Evolutionary conservation across 2,113 vertebrate genomes (phyloP).

Genomic region (Elanus axillaris): DNA sequence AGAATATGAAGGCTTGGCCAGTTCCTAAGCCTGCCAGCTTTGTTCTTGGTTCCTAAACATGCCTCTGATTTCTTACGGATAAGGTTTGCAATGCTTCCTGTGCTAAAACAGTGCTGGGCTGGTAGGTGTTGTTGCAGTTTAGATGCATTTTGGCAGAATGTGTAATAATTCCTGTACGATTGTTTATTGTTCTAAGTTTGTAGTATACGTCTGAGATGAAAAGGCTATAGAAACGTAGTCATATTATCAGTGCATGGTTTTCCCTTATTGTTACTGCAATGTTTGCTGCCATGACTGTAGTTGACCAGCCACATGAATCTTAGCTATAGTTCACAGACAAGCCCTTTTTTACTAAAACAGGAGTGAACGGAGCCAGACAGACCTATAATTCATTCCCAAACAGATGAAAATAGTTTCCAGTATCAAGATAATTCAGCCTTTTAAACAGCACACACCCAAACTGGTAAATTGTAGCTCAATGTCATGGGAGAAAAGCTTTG

Average conservation of each 20-base stretch:
- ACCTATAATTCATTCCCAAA: conserved; percentile 57
- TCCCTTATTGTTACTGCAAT: background rate
- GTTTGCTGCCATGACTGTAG: conserved; percentile 10
- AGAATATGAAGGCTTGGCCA: background rate
- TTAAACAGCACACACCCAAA: conserved; percentile 55
- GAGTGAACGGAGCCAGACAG: background rate
- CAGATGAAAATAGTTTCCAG: conserved; percentile 53
- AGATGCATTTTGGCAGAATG: conserved; percentile 1
- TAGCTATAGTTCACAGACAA: conserved; percentile 12
- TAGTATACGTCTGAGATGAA: conserved; percentile 27
- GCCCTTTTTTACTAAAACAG: conserved; percentile 17
- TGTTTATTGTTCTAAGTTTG: conserved; percentile 37
- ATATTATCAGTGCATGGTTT: background rate
- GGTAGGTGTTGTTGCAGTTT: background rate
- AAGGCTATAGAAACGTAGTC: conserved; percentile 28
- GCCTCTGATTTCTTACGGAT: background rate
- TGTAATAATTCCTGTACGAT: background rate
- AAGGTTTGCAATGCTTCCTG: conserved; percentile 16
- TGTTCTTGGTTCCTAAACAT: conserved; percentile 18
- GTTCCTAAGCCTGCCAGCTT: background rate
- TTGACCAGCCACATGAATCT: background rate
- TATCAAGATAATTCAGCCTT: conserved; percentile 48
- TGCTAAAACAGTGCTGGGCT: background rate
- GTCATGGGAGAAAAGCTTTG: conserved; percentile 22
- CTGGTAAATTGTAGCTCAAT: conserved; percentile 13